These are phyloP conservation scores for Sylvilagus bachmani DNA, from an alignment of 2,113 vertebrate genomes.

Conservation along the genomic window DNA sequence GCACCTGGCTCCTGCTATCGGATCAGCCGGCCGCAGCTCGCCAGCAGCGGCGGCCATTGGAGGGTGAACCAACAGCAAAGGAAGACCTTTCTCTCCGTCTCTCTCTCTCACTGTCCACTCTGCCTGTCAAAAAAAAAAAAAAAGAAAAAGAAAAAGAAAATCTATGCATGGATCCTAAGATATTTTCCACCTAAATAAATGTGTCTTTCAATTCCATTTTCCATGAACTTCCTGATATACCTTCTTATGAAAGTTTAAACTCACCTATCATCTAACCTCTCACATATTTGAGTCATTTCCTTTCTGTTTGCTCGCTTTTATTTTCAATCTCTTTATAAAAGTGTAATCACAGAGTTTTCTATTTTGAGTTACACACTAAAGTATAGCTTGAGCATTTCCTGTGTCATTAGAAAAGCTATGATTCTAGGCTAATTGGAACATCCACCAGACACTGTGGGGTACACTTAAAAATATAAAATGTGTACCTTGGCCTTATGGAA, in stretches of 20 bases:
- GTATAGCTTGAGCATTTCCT: background rate
- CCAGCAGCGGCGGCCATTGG: no score
- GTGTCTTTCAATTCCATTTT: no score
- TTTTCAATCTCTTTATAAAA: constrained; percentile 60
- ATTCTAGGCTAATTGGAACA: constrained; percentile 28
- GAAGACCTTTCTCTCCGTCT: no score
- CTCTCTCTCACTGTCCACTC: no score
- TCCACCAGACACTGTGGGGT: background rate
- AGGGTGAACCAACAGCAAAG: no score
- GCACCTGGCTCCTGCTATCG: no score
- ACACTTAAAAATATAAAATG: constrained; percentile 41
- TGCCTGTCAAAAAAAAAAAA: no score
- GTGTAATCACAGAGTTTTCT: constrained; percentile 29
- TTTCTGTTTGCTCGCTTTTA: constrained; percentile 48
- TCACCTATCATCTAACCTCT: background rate
- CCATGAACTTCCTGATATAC: no score
- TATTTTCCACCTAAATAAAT: no score
- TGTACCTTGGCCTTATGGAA: constrained; percentile 50
- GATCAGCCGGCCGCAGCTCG: no score
- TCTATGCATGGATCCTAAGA: no score
- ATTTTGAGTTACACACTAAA: constrained; percentile 42
- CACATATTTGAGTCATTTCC: constrained; percentile 25
- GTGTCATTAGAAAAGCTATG: constrained; percentile 40
- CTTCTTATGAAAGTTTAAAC: background rate
- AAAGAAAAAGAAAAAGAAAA: no score